phyloP scores from a whole-genome alignment of 2,113 vertebrate genomes.

The Nanorana parkeri region DNA sequence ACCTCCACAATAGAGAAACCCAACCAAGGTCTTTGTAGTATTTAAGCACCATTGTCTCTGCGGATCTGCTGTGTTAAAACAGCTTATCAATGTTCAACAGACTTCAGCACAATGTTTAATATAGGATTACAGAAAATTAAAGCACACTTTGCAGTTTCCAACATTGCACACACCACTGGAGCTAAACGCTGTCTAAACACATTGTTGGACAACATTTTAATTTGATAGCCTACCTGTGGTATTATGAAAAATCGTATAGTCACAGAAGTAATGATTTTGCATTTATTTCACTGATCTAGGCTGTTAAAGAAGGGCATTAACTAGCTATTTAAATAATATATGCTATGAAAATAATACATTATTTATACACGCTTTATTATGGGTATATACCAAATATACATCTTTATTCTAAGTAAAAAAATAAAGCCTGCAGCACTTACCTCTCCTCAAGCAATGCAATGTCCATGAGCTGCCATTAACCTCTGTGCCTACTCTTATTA shows the following conservation, averaged over 20 bases:
- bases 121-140: conserved; percentile 71
- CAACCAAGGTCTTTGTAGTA: conserved; percentile 67
- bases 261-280: neutral
- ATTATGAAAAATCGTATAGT: conserved; percentile 10
- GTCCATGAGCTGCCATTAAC: no score
- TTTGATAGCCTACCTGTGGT: conserved; percentile 34
- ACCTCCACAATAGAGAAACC: conserved; percentile 66
- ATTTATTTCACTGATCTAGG: neutral
- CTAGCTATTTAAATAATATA: no score
- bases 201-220: conserved; percentile 51
- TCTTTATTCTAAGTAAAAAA: no score
- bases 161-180: conserved; percentile 65
- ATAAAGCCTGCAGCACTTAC: no score
- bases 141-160: conserved; percentile 63
- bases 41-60: conserved; percentile 65
- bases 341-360: neutral
- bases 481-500: no score
- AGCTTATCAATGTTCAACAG: conserved; percentile 77
- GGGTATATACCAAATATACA: no score
- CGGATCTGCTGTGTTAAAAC: conserved; percentile 62
- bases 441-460: no score
- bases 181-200: conserved; percentile 63
- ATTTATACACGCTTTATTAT: neutral
- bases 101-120: conserved; percentile 71
- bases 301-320: neutral